Percentiles rank a stretch among this genome's conserved stretches.
phyloP scores from a whole-genome alignment of 2,797 vertebrate species.

The Craterocephalus amniculus region DNA sequence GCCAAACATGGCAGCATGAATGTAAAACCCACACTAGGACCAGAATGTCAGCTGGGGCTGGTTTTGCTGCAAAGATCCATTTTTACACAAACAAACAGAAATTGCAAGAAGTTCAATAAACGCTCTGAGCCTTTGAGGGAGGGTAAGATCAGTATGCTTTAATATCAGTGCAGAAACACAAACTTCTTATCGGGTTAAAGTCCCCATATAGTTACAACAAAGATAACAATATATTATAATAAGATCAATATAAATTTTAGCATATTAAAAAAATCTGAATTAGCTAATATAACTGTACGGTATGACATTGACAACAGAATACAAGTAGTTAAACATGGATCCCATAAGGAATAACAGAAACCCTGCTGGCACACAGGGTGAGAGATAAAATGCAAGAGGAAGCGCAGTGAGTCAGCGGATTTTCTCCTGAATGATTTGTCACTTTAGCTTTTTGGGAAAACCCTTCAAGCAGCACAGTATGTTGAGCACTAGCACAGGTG shows the following conservation, averaged over 20 bases:
- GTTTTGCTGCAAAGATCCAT: too few species aligned
- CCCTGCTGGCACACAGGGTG: conserved; percentile 62
- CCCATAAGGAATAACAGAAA: conserved; percentile 58
- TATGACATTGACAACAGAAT: conserved; percentile 73
- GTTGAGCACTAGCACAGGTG: conserved; percentile 56
- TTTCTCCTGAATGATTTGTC: conserved; percentile 21
- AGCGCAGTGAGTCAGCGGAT: conserved; percentile 48
- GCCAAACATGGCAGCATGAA: too few species aligned
- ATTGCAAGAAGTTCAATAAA: conserved; percentile 16
- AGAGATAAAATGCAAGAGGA: conserved; percentile 78
- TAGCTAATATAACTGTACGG: conserved; percentile 86
- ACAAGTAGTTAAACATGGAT: conserved; percentile 57
- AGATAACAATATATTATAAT: conserved; percentile 72
- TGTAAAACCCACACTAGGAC: too few species aligned
- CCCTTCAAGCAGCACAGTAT: conserved; percentile 83
- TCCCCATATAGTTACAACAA: conserved; percentile 90
- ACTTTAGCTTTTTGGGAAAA: conserved; percentile 55
- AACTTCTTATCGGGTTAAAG: conserved; percentile 90
- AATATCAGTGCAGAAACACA: conserved; percentile 99
- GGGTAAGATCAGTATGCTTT: conserved; percentile 94
- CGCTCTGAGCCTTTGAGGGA: not conserved
- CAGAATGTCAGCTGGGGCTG: too few species aligned
- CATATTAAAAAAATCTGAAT: conserved; percentile 86
- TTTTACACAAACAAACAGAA: too few species aligned
- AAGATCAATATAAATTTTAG: conserved; percentile 88